Evolutionary conservation across 1,140 invertebrate genomes (phyloP), one percentile per base, ranked within the genome.

Genomic region (Bombus picipes): DNA sequence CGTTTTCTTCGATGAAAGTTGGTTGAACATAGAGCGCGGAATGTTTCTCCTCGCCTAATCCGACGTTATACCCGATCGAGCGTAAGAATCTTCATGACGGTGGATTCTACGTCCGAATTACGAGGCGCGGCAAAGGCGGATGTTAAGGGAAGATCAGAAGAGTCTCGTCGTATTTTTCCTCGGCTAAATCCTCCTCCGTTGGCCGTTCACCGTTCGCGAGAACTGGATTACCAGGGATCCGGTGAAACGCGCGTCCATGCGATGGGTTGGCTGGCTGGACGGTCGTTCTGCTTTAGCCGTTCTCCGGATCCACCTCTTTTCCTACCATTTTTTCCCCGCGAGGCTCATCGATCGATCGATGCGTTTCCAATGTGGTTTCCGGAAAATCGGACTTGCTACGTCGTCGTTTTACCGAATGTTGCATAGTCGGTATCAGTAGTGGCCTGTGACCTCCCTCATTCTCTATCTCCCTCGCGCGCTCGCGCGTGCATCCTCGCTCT

Each of bases 211-310:
- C 37, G 65, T n/a, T 57, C 73, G 81, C 81, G 81, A 28, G 65
- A 70, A 59, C 82, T 66, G 82, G 82, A 83, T 84, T 84, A 79
- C 75, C 2, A 18, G 53, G 53, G 82, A 84, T 84, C 37, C 28
- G 22, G 47, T 41, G 66, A 28, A 83, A 68, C 43, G 80, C 32
- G 71, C 32, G 53, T n/a, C 53, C 32, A 43, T 34, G n/a, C 39
- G 59, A 12, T 28, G 28, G 62, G 79, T 59, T 59, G 53, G 39
- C 76, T 59, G 28, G 22, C 76, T 9, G 62, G 39, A 37, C 81
- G 57, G 22, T 28, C 41, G 59, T 66, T 53, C 57, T 32, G 81
- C 43, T 76, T 83, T 76, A 76, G 62, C 43, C 34, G 39, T 13
- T n/a, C 25, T 22, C 10, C 41, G 62, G 32, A 78, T 78, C 59